Percentiles rank a stretch among this genome's conserved stretches.
Conservation (phyloP, 1,140 invertebrate genomes). For the Musca vetustissima region DNA sequence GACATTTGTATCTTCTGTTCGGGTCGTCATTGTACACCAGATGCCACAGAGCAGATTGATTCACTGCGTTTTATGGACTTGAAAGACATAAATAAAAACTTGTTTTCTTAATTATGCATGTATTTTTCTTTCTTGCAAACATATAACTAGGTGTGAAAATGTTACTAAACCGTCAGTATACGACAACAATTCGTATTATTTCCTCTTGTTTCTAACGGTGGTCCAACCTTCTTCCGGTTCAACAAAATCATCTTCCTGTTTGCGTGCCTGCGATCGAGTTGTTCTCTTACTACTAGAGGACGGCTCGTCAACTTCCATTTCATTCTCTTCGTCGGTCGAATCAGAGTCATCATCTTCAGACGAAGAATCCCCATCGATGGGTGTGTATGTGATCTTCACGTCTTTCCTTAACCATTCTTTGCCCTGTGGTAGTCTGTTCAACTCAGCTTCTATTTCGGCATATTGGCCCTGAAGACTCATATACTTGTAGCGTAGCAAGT, state of each 20-base stretch:
- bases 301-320: constrained; percentile 31
- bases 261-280: constrained; percentile 47
- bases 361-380: constrained; percentile 51
- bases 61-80: constrained; percentile 46
- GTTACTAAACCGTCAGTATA: too few species aligned
- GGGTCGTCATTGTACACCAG: constrained; percentile 32
- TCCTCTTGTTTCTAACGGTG: constrained; percentile 59
- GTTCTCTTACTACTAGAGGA: constrained; percentile 30
- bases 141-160: too few species aligned
- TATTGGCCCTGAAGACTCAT: constrained; percentile 54
- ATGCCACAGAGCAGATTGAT: constrained; percentile 36
- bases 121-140: neutral
- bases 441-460: constrained; percentile 49
- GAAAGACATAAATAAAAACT: constrained; percentile 44
- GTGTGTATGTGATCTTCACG: constrained; percentile 47
- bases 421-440: constrained; percentile 51
- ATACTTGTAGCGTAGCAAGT: constrained; percentile 56
- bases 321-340: constrained; percentile 35
- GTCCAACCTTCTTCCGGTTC: constrained; percentile 64
- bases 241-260: constrained; percentile 52
- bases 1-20: constrained; percentile 35
- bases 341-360: constrained; percentile 58
- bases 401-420: constrained; percentile 54
- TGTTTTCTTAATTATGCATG: constrained; percentile 42
- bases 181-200: constrained; percentile 37